phyloP scores from a whole-genome alignment of 1,140 invertebrate genomes.

The Metopolophium dirhodum region DNA sequence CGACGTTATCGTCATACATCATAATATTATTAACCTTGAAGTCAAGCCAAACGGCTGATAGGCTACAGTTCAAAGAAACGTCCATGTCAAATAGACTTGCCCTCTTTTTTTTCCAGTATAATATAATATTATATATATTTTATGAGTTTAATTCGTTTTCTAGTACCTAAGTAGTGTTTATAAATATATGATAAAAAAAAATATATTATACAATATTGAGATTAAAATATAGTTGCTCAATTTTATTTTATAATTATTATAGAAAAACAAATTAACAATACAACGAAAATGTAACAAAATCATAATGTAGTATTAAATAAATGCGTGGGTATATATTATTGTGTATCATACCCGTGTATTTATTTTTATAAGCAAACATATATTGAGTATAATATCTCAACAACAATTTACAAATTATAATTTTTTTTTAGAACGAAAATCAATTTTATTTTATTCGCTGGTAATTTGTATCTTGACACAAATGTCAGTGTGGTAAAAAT shows the following conservation, averaged over 20 bases:
- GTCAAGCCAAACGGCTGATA: not conserved
- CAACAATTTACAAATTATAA: not conserved
- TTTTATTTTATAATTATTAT: not conserved
- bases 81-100: not conserved
- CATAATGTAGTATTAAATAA: not conserved
- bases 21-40: constrained; percentile 12
- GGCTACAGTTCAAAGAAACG: not conserved
- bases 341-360: too few relatives aligned
- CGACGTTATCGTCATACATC: not conserved
- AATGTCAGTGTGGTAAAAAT: not conserved
- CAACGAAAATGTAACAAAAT: not conserved
- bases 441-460: not conserved
- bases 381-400: not conserved
- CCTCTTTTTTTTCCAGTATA: not conserved
- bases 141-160: not conserved
- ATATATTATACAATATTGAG: not conserved
- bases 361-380: too few relatives aligned
- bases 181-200: not conserved
- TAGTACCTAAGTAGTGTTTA: not conserved
- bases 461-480: not conserved
- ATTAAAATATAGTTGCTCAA: not conserved
- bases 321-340: not conserved
- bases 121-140: not conserved
- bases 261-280: not conserved
- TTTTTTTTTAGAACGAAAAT: not conserved